Evolutionary conservation across 1,140 invertebrate genomes (phyloP).

Genomic region (Ceratosolen solmsi): DNA sequence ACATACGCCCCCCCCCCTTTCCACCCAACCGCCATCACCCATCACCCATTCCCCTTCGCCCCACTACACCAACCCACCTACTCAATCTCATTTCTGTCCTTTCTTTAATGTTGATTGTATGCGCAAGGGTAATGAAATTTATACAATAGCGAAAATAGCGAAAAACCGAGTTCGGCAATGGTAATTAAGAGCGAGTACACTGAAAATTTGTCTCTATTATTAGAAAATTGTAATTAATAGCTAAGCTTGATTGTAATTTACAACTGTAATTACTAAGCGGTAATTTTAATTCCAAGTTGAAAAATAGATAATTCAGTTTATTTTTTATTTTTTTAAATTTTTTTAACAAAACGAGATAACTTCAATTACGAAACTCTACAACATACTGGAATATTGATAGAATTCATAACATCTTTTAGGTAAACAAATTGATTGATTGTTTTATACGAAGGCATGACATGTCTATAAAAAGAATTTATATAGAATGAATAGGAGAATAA

Average conservation of each 20-base stretch:
- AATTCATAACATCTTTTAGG: too few relatives aligned
- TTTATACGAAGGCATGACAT: too few relatives aligned
- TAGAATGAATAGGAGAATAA: too few relatives aligned
- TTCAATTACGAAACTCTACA: too few relatives aligned
- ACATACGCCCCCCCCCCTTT: neutral
- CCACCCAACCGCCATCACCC: too few relatives aligned
- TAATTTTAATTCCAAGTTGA: neutral
- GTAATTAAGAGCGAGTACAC: neutral
- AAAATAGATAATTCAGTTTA: too few relatives aligned
- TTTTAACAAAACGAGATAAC: too few relatives aligned
- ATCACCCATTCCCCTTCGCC: neutral
- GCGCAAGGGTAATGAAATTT: constrained; percentile 15
- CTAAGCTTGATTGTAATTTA: neutral
- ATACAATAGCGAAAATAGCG: neutral
- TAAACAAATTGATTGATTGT: too few relatives aligned
- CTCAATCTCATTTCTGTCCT: neutral
- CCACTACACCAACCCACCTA: neutral
- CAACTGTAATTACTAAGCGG: neutral
- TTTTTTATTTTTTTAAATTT: too few relatives aligned
- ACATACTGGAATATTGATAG: too few relatives aligned
- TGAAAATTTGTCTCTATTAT: neutral
- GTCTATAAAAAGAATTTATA: too few relatives aligned
- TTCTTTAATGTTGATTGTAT: neutral
- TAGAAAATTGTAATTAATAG: neutral
- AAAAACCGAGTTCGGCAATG: neutral